A percentile compares a stretch with the other conserved stretches of the same genome.
Evolutionary conservation across 2,888 invertebrate species (phyloP).

Genomic region (Mimumesa dahlbomi): DNA sequence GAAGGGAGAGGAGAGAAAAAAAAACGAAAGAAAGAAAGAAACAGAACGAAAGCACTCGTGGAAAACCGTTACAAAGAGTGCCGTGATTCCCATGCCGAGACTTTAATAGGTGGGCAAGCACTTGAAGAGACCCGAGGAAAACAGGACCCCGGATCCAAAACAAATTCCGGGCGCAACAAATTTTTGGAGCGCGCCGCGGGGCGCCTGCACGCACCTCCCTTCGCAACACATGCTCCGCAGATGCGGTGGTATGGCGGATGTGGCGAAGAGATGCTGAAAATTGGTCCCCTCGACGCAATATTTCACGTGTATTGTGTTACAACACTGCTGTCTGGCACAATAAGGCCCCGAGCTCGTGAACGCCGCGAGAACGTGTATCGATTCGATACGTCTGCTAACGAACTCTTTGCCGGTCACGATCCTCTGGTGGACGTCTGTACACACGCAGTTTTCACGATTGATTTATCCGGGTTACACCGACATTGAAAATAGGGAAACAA

Average conservation of each 20-base stretch:
- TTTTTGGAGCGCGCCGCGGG: constrained; percentile 58
- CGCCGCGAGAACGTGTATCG: constrained; percentile 32
- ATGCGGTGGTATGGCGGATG: constrained; percentile 61
- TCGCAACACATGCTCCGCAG: constrained; percentile 70
- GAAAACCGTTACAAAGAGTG: constrained; percentile 36
- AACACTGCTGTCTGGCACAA: constrained; percentile 21
- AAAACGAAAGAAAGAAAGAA: constrained; percentile 5
- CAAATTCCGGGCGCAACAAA: constrained; percentile 59
- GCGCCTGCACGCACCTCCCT: constrained; percentile 53
- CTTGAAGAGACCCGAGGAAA: constrained; percentile 43
- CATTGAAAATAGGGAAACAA: neutral
- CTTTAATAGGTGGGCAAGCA: constrained; percentile 52
- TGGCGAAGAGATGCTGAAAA: constrained; percentile 47
- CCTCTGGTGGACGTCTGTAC: no score
- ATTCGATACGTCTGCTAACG: constrained; percentile 41
- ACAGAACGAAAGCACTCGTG: constrained; percentile 34
- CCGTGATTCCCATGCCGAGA: constrained; percentile 41
- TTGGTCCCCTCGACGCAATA: constrained; percentile 59
- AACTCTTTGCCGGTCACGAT: no score
- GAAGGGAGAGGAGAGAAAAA: constrained; percentile 3
- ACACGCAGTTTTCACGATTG: constrained; percentile 11
- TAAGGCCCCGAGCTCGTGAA: constrained; percentile 36
- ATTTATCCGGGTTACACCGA: neutral
- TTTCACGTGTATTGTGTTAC: constrained; percentile 69
- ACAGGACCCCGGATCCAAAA: constrained; percentile 44